Conservation (phyloP, 2,113 vertebrate genomes). For the Chloropsis hardwickii region DNA sequence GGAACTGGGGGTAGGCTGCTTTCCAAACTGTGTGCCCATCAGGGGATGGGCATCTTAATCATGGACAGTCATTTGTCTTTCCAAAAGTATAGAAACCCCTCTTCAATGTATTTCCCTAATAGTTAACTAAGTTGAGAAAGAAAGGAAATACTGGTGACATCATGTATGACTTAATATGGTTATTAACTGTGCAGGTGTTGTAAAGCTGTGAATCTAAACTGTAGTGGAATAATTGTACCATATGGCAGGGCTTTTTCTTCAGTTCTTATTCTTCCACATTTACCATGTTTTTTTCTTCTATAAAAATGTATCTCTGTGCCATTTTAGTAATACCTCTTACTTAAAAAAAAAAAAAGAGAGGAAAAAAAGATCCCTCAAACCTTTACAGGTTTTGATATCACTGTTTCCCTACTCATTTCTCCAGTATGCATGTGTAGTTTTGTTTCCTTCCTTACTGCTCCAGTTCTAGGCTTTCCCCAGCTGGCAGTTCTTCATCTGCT, state of each 20-base stretch:
- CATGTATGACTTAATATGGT: conserved; percentile 17
- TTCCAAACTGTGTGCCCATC: neutral
- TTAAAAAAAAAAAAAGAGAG: neutral
- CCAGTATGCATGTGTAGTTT: neutral
- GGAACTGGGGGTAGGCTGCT: neutral
- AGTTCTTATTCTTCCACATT: neutral
- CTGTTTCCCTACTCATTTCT: neutral
- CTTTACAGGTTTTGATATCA: neutral
- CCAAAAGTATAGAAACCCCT: neutral
- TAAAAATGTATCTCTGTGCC: neutral
- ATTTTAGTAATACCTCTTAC: neutral
- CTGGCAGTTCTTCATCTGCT: neutral
- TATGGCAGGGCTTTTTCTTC: neutral
- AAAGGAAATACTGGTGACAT: conserved; percentile 37
- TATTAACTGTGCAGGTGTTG: conserved; percentile 26
- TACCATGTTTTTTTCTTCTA: neutral
- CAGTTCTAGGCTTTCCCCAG: neutral
- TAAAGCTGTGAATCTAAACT: conserved; percentile 53
- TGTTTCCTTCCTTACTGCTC: neutral
- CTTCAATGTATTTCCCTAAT: neutral
- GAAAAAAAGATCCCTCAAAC: neutral
- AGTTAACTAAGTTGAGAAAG: conserved; percentile 1
- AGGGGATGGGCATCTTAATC: neutral
- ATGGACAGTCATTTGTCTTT: neutral
- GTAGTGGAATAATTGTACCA: conserved; percentile 22